These are phyloP conservation scores for Platanista minor DNA, from an alignment of 2,113 vertebrate species.

Conservation along the genomic window DNA sequence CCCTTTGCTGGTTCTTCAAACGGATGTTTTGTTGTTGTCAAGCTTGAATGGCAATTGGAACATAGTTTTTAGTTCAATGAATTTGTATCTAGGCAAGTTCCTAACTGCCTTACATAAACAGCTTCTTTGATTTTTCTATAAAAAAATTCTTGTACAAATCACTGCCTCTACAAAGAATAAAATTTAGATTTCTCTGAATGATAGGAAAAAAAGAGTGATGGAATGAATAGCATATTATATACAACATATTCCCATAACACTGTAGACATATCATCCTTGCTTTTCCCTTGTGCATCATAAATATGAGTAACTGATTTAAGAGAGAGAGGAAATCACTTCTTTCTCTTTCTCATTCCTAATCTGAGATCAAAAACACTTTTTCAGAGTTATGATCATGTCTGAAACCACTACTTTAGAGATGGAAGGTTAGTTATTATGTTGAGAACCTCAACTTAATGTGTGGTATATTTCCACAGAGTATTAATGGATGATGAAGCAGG, in stretches of 20 bases:
- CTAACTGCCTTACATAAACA: conserved; percentile 51
- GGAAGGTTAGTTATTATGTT: neutral
- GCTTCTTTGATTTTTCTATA: neutral
- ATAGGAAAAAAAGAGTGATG: neutral
- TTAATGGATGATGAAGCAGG: neutral
- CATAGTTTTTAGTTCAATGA: conserved; percentile 50
- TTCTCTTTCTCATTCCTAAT: neutral
- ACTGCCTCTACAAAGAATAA: neutral
- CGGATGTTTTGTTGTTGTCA: conserved; percentile 51
- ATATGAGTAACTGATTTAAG: neutral
- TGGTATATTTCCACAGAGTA: neutral
- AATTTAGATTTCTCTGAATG: conserved; percentile 11
- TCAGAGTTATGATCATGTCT: neutral
- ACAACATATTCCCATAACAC: neutral
- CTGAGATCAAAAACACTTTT: neutral
- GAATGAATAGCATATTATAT: neutral
- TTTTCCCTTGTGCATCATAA: neutral
- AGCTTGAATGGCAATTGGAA: conserved; percentile 37
- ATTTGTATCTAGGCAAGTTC: conserved; percentile 42
- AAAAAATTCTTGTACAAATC: conserved; percentile 13
- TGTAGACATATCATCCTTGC: neutral
- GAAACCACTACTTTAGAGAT: neutral
- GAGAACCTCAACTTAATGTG: neutral
- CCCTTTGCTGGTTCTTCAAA: conserved; percentile 36
- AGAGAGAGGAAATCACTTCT: neutral